Evolutionary conservation across 1,140 invertebrate species (phyloP), one percentile per base, ranked within the genome.

Genomic region (Drosophila nigrodunni): DNA sequence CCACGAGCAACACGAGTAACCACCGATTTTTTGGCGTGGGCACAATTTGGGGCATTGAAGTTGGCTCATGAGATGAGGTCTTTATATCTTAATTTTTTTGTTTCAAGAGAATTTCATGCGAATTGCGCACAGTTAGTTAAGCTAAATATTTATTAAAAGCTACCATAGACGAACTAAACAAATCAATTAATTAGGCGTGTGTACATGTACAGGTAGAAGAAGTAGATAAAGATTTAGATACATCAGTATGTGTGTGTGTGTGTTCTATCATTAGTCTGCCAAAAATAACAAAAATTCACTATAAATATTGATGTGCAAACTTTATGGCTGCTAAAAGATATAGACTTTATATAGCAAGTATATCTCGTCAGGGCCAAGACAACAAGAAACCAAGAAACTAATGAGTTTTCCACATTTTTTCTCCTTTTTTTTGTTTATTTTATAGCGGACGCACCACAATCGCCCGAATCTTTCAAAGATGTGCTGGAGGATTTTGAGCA

Each of bases 401-500:
- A 70, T 37, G 37, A 72, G 30, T 72, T 47, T 62, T 37, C 49
- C 39, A 13, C 34, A 10, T 13, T 21, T 46, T 61, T 15, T 77
- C 70, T 81, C 49, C 39, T 13, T 41, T 10, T 13, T 21, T 46
- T 61, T 77, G 73, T 81, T 79, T 80, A 77, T 54, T 34, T 81
- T 78, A 35, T 41, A 13, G 92, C 93, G 4, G 94, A 95, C 82
- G 96, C 98, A 7, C 98, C 98, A 1, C 92, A 95, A 13, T 94
- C 96, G 74, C 95, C 96, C 0, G 98, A 99, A 93, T 91, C 94
- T 41, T 99, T 97, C 94, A 95, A 97, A 52, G 93, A 94, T 21
- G 98, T 99, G 64, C 96, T 99, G 95, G 94, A 94, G 66, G 98
- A 99, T 92, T 95, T 99, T 11, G 97, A 99, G 80, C 93, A 94